Evolutionary conservation across 2,113 vertebrate genomes (phyloP).

Genomic region (Hippopotamus amphibius): DNA sequence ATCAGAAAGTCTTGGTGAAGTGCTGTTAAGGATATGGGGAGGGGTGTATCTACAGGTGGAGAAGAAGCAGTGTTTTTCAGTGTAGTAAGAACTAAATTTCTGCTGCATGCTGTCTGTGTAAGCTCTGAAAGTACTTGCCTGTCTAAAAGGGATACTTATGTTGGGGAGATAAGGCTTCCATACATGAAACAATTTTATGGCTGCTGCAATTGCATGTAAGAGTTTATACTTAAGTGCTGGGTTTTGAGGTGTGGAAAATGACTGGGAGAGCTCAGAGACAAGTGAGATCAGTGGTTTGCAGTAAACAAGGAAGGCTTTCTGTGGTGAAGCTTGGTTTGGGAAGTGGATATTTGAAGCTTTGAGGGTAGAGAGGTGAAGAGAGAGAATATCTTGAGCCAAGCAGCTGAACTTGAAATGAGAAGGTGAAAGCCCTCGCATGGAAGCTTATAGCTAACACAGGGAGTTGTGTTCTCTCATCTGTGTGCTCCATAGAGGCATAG

Average conservation of each 20-base stretch:
- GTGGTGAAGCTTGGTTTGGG: not conserved
- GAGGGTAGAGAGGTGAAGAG: not conserved
- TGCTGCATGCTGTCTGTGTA: not conserved
- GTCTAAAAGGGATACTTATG: not conserved
- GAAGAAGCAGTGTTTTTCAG: not conserved
- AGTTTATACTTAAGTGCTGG: not conserved
- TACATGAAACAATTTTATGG: not conserved
- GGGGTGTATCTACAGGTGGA: not conserved
- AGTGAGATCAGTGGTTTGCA: not conserved
- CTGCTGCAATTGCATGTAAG: not conserved
- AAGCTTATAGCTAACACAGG: not conserved
- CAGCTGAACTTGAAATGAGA: not conserved
- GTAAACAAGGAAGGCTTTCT: not conserved
- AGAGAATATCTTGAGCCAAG: constrained; percentile 19
- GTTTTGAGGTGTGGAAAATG: not conserved
- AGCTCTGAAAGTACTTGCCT: not conserved
- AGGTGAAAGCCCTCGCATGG: not conserved
- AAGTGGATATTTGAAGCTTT: constrained; percentile 25
- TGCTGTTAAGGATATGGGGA: not conserved
- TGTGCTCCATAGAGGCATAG: not conserved
- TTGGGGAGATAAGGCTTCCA: not conserved
- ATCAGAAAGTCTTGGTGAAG: constrained; percentile 31
- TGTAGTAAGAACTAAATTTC: not conserved
- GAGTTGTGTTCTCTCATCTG: not conserved
- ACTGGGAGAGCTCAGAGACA: not conserved